A percentile compares a stretch with the other conserved stretches of the same genome.
phyloP scores from a whole-genome alignment of 2,888 invertebrate species.

The Epinotia nisella region DNA sequence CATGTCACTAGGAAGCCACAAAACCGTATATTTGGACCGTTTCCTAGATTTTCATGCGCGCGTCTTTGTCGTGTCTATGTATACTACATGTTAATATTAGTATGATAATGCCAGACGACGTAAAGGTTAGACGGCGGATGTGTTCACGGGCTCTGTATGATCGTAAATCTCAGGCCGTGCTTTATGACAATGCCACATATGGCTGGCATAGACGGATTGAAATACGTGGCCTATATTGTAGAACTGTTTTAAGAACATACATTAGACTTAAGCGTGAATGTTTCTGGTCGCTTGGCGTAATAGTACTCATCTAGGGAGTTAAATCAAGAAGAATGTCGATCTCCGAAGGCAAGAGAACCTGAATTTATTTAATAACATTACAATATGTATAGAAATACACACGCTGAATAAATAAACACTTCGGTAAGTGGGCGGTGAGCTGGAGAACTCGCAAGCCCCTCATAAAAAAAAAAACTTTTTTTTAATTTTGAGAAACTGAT shows the following conservation, averaged over 20 bases:
- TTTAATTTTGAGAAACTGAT: too few relatives aligned
- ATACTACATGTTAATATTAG: constrained; percentile 21
- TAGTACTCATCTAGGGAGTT: too few relatives aligned
- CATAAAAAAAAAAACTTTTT: too few relatives aligned
- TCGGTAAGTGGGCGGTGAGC: too few relatives aligned
- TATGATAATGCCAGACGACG: constrained; percentile 21
- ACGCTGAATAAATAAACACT: too few relatives aligned
- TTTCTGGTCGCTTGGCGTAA: too few relatives aligned
- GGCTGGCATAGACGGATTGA: constrained; percentile 21
- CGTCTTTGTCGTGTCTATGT: constrained; percentile 11
- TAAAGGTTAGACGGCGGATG: constrained; percentile 39
- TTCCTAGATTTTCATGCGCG: constrained; percentile 59
- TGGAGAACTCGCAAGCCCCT: too few relatives aligned
- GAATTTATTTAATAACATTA: too few relatives aligned
- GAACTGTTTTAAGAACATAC: background rate
- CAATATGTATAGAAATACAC: too few relatives aligned
- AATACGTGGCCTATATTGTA: constrained; percentile 11
- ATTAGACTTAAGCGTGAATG: too few relatives aligned
- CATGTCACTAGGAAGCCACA: constrained; percentile 61
- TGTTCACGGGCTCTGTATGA: constrained; percentile 21
- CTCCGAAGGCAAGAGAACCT: too few relatives aligned
- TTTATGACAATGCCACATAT: constrained; percentile 38
- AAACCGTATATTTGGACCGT: constrained; percentile 52
- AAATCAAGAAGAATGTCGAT: too few relatives aligned
- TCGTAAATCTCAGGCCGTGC: constrained; percentile 33